Conservation (phyloP, 2,113 vertebrate genomes). For the Dipodomys merriami region DNA sequence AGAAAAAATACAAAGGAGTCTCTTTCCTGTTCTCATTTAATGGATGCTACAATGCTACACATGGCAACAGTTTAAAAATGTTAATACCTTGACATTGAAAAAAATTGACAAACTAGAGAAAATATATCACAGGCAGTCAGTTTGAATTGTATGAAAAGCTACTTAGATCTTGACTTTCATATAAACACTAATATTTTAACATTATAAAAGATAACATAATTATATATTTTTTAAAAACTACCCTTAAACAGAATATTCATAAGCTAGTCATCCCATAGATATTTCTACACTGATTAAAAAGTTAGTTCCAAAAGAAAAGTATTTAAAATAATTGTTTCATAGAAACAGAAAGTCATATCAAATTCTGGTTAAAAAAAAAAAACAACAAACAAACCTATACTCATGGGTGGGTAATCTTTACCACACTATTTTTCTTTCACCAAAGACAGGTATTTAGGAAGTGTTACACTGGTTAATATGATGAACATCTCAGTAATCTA, state of each 20-base stretch:
- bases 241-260: conserved; percentile 72
- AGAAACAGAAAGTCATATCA: conserved; percentile 81
- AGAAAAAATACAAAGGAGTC: conserved; percentile 60
- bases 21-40: conserved; percentile 57
- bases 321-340: conserved; percentile 82
- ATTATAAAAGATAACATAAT: conserved; percentile 79
- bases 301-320: conserved; percentile 77
- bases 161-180: conserved; percentile 71
- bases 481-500: conserved; percentile 72
- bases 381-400: conserved; percentile 15
- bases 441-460: conserved; percentile 68
- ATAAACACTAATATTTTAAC: conserved; percentile 76
- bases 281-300: conserved; percentile 76
- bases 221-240: conserved; percentile 80
- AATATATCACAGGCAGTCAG: conserved; percentile 73
- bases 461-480: conserved; percentile 22
- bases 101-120: conserved; percentile 72
- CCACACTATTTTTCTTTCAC: conserved; percentile 61
- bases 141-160: conserved; percentile 71
- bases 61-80: conserved; percentile 72
- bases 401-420: conserved; percentile 47
- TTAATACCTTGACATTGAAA: conserved; percentile 71
- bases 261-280: conserved; percentile 68
- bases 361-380: conserved; percentile 77
- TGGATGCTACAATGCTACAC: conserved; percentile 59